These are phyloP conservation scores for Parazoanthus atlanticus DNA, from an alignment of 92 coral and sea anemone species.

Conservation along the genomic window DNA sequence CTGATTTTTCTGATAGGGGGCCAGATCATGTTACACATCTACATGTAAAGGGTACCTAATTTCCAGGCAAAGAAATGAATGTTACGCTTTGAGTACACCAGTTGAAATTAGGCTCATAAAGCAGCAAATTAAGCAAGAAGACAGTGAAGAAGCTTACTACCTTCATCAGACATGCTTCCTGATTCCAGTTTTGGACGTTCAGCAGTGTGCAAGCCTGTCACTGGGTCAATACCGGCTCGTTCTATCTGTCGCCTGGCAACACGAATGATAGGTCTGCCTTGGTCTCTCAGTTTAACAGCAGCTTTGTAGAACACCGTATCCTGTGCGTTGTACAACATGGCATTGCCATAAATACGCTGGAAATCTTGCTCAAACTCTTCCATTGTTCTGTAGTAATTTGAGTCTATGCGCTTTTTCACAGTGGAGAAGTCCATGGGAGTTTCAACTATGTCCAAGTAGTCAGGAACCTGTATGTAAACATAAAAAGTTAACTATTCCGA, in stretches of 20 bases:
- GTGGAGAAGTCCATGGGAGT: constrained; percentile 97
- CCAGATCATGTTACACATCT: neutral
- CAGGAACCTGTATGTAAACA: constrained; percentile 75
- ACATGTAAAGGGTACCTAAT: too few relatives aligned
- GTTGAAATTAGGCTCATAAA: neutral
- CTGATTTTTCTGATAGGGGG: neutral
- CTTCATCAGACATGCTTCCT: constrained; percentile 97
- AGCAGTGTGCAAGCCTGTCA: constrained; percentile 92
- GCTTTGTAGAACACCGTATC: constrained; percentile 98
- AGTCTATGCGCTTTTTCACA: constrained; percentile 80
- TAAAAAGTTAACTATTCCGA: neutral
- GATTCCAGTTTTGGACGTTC: constrained; percentile 88
- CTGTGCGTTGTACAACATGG: constrained; percentile 88
- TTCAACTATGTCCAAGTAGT: constrained; percentile 87
- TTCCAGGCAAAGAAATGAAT: too few relatives aligned
- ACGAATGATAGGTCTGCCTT: constrained; percentile 93
- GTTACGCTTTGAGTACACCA: neutral
- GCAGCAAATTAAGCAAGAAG: neutral
- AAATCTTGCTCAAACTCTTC: constrained; percentile 98
- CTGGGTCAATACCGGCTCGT: constrained; percentile 95
- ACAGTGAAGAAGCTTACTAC: constrained; percentile 41
- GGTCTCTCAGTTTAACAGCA: constrained; percentile 89
- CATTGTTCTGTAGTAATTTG: constrained; percentile 85
- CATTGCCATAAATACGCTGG: constrained; percentile 79
- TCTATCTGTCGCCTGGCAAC: constrained; percentile 92